Percentiles rank a stretch among this genome's conserved stretches.
These are phyloP conservation scores for Oedothorax gibbosus DNA, from an alignment of 1,140 invertebrate genomes.

Conservation along the genomic window DNA sequence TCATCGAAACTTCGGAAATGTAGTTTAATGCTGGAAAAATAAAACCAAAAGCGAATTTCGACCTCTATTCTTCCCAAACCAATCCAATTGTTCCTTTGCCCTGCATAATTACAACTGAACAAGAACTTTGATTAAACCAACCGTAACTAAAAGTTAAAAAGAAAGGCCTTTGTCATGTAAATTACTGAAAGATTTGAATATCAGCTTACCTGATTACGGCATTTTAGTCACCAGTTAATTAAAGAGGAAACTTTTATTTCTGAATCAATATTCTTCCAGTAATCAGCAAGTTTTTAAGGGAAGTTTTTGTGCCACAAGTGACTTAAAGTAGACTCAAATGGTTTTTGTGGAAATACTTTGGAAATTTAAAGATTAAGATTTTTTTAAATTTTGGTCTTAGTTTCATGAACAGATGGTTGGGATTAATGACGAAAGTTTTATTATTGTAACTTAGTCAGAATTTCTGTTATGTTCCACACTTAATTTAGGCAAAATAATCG, in stretches of 20 bases:
- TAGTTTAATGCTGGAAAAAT: conserved; percentile 11
- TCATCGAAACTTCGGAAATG: conserved; percentile 20
- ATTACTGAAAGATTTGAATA: conserved; percentile 59
- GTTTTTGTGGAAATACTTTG: conserved; percentile 3
- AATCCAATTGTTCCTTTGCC: conserved; percentile 49
- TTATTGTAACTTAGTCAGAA: no score
- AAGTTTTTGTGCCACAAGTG: background rate
- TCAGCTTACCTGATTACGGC: conserved; percentile 53
- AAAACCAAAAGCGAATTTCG: conserved; percentile 39
- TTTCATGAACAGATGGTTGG: no score
- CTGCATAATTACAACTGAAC: conserved; percentile 53
- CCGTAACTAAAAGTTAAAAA: conserved; percentile 52
- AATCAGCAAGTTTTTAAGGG: conserved; percentile 7
- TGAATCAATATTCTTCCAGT: conserved; percentile 26
- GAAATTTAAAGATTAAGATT: no score
- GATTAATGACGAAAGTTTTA: no score
- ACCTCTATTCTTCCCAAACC: conserved; percentile 24
- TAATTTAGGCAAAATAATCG: no score
- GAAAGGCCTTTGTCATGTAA: conserved; percentile 58
- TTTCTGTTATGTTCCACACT: no score
- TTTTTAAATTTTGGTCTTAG: no score
- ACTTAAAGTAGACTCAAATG: conserved; percentile 13
- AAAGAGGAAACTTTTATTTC: conserved; percentile 49
- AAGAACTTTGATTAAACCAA: conserved; percentile 60
- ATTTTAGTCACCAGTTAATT: conserved; percentile 53